These are phyloP conservation scores for Lates calcarifer DNA, from an alignment of 2,113 vertebrate genomes.

Conservation along the genomic window DNA sequence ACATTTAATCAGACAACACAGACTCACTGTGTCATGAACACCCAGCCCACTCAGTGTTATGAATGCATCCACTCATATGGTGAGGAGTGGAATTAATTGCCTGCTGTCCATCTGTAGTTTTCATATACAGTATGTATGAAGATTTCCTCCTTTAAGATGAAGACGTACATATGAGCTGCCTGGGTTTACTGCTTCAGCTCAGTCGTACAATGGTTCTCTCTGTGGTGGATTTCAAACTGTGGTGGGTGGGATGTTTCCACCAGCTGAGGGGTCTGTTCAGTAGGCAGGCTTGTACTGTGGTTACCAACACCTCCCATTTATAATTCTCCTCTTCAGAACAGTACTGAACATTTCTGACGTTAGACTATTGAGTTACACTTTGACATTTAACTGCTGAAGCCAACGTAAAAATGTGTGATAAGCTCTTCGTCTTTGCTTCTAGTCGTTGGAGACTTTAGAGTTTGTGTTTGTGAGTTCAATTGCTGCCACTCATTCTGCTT, in stretches of 20 bases:
- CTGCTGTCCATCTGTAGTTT: conserved; percentile 59
- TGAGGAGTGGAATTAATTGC: conserved; percentile 55
- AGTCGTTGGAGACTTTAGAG: neutral
- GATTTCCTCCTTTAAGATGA: conserved; percentile 28
- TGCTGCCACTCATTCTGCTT: neutral
- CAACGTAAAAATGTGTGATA: neutral
- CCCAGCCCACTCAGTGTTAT: conserved; percentile 65
- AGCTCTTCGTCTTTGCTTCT: neutral
- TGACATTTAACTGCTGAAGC: neutral
- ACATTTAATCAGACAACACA: conserved; percentile 67
- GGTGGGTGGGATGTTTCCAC: conserved; percentile 43
- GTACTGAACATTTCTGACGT: neutral
- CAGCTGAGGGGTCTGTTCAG: conserved; percentile 22
- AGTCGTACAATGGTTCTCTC: conserved; percentile 40
- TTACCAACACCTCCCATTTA: neutral
- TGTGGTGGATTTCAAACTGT: conserved; percentile 36
- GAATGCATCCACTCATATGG: conserved; percentile 36
- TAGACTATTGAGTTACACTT: neutral
- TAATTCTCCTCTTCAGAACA: conserved; percentile 1
- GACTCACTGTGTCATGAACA: conserved; percentile 38
- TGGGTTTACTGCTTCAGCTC: conserved; percentile 1
- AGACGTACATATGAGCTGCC: neutral
- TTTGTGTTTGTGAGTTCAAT: neutral
- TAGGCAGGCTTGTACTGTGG: neutral
- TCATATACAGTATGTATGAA: conserved; percentile 27